Conservation (phyloP, 2,113 vertebrate genomes). For the Pomatostomus ruficeps region DNA sequence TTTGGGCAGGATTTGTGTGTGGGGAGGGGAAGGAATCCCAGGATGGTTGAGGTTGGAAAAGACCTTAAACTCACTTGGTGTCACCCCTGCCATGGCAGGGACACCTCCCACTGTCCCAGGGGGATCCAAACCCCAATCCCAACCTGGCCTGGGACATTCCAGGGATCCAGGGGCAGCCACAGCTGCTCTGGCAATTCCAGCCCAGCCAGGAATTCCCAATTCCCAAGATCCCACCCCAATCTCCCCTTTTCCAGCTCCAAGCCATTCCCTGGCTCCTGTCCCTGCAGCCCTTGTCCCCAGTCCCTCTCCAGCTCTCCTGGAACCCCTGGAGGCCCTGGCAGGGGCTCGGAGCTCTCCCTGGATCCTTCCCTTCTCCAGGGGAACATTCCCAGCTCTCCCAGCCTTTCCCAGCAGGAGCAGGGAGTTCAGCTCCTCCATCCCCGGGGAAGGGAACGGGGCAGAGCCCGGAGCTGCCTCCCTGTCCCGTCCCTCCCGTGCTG, state of each 20-base stretch:
- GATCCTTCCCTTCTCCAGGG: background rate
- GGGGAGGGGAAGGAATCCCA: background rate
- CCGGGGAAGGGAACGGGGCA: background rate
- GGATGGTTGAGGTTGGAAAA: background rate
- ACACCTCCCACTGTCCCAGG: background rate
- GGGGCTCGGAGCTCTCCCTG: background rate
- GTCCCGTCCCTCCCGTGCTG: background rate
- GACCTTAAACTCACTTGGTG: background rate
- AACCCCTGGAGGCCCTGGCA: background rate
- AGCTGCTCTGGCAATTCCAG: background rate
- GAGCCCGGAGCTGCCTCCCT: background rate
- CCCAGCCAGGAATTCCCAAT: background rate
- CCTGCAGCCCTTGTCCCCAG: background rate
- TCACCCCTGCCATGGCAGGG: background rate
- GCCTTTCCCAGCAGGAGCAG: background rate
- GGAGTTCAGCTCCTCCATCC: background rate
- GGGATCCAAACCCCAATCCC: background rate
- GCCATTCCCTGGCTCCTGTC: background rate
- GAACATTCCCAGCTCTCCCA: background rate
- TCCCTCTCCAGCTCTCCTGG: background rate
- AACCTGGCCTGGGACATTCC: background rate
- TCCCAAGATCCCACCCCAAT: fast-evolving
- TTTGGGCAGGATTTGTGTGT: background rate
- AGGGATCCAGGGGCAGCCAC: background rate
- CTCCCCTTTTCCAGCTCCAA: background rate